phyloP scores from a whole-genome alignment of 2,888 invertebrate genomes.

The Cephus rjabovi region DNA sequence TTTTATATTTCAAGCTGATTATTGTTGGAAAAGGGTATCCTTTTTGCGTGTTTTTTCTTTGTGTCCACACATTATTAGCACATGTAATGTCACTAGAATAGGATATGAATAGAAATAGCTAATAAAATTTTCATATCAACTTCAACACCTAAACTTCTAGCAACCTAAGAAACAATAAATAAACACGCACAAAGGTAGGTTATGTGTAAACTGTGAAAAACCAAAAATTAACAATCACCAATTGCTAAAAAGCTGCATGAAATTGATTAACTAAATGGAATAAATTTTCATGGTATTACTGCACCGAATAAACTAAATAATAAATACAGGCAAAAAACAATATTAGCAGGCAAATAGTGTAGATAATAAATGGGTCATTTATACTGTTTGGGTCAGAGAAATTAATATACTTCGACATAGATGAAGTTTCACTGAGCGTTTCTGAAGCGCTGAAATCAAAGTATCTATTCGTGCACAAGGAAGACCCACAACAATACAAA shows the following conservation, averaged over 20 bases:
- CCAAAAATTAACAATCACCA: conserved; percentile 3
- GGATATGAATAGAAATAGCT: background rate
- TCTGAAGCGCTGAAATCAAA: background rate
- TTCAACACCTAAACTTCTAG: background rate
- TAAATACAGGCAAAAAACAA: conserved; percentile 4
- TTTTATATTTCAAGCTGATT: background rate
- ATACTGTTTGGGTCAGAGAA: background rate
- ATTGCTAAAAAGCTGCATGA: conserved; percentile 6
- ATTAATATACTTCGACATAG: background rate
- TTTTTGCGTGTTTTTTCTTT: background rate
- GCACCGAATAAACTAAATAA: background rate
- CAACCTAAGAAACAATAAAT: background rate
- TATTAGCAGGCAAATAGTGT: conserved; percentile 2
- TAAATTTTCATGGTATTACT: background rate
- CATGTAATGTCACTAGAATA: background rate
- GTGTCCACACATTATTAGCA: background rate
- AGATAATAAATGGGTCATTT: background rate
- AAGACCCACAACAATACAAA: background rate
- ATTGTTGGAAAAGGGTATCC: background rate
- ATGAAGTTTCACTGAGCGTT: background rate
- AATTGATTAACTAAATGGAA: background rate
- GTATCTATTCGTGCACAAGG: background rate
- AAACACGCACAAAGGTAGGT: conserved; percentile 4
- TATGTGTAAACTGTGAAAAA: conserved; percentile 1
- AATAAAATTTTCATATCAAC: background rate